Evolutionary conservation across 2,797 vertebrate genomes (phyloP), one percentile per base, ranked within the genome.

Genomic region (Halcyon leucocephala): DNA sequence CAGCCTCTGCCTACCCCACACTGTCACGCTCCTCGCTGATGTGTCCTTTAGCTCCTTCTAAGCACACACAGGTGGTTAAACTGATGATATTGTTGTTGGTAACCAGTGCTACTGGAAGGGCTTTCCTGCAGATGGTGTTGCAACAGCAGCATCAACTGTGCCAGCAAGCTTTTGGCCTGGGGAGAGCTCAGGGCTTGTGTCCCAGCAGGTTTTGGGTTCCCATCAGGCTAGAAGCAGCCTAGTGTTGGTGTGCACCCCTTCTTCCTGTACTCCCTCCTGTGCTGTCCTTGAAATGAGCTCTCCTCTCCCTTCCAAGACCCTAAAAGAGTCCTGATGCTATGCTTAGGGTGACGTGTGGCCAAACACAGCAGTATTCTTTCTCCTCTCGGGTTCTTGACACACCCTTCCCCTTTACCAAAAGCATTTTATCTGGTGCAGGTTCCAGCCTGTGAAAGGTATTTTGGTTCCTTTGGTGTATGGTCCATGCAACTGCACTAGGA

Each of bases 361-460:
- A 37, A 35, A 57, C 28, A 19, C 24, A n/a, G 21, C 26, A 24
- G 8, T 10, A 20, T 5, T 15, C 13, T 39, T 67, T 78, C 39
- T 61, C 25, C 18, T 37, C 22, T 42, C 8, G 4, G 10, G 41
- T n/a, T 12, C 65, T 51, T 31, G 44, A 35, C 44, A 28, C 55
- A 19, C 12, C 14, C 25, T 52, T 79, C 62, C 41, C 18, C 6
- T 21, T 82, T 76, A 89, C 14, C 0, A 0, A 12, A 57, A 87
- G 35, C 3, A 2, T 42, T 82, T 61, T 11, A 29, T 69, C 5
- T 62, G 33, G 6, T 8, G 5, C 57, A 26, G 1, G 0, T 62
- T 55, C 28, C 61, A 65, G 52, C 58, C 31, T 41, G 70, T 54
- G 31, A 18, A 71, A 71, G n/a, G 7, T 5, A 2, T 35, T 92